Percentiles rank a stretch among this genome's conserved stretches.
Evolutionary conservation across 2,888 invertebrate species (phyloP).

Genomic region (Meganola albula): DNA sequence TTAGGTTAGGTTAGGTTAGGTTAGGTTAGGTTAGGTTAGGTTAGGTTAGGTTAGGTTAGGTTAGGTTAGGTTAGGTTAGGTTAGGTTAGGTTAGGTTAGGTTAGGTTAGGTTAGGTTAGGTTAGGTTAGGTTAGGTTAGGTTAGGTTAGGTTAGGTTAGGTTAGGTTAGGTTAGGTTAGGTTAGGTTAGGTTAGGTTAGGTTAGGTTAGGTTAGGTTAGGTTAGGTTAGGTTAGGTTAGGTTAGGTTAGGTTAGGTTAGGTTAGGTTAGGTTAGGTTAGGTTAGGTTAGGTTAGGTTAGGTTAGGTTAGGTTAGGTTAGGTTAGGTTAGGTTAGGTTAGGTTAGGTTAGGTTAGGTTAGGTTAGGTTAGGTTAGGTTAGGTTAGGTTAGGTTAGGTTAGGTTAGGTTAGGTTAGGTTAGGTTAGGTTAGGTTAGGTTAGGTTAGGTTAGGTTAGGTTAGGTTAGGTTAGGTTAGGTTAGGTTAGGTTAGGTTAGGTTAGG

Average conservation of each 20-base stretch:
- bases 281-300: conserved; percentile 17
- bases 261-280: conserved; percentile 20
- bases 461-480: conserved; percentile 19
- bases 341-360: conserved; percentile 13
- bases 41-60: conserved; percentile 20
- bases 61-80: conserved; percentile 22
- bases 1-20: conserved; percentile 22
- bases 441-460: conserved; percentile 17
- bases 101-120: conserved; percentile 21
- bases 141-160: conserved; percentile 22
- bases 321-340: conserved; percentile 26
- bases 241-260: conserved; percentile 18
- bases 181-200: conserved; percentile 23
- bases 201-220: conserved; percentile 27
- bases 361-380: conserved; percentile 23
- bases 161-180: conserved; percentile 24
- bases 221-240: conserved; percentile 31
- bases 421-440: conserved; percentile 16
- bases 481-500: conserved; percentile 12
- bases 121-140: conserved; percentile 26
- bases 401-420: conserved; percentile 14
- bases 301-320: conserved; percentile 22
- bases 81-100: conserved; percentile 22
- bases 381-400: conserved; percentile 25
- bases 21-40: conserved; percentile 20